A percentile compares a stretch with the other conserved stretches of the same genome.
These are phyloP conservation scores for Myopa tessellatipennis DNA, from an alignment of 2,888 invertebrate genomes.

Conservation along the genomic window DNA sequence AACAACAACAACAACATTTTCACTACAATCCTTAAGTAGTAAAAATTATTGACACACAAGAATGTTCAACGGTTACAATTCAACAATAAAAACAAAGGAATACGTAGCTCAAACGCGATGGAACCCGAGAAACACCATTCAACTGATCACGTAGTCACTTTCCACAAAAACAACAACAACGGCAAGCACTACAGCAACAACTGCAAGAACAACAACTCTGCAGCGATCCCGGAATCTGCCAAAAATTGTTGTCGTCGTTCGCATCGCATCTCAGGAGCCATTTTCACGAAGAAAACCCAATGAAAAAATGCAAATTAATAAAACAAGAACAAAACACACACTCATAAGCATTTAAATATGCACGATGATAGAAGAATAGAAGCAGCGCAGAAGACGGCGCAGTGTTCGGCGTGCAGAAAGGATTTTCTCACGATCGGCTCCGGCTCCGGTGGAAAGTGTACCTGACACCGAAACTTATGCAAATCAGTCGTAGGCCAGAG, in stretches of 20 bases:
- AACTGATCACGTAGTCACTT: slow-evolving; percentile 27
- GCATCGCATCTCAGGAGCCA: not conserved
- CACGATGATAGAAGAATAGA: no score
- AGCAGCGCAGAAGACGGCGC: not conserved
- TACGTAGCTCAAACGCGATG: not conserved
- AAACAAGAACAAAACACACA: not conserved
- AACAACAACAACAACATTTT: not conserved
- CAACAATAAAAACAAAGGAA: not conserved
- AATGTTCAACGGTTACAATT: slow-evolving; percentile 9
- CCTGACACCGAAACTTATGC: slow-evolving; percentile 32
- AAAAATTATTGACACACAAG: not conserved
- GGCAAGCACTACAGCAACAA: not conserved
- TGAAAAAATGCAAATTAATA: slow-evolving; percentile 44
- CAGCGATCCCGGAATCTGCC: not conserved
- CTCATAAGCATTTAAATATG: not conserved
- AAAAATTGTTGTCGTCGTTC: not conserved
- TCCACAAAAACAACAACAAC: not conserved
- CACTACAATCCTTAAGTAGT: not conserved
- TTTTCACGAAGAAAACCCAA: not conserved
- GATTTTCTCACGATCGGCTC: slow-evolving; percentile 43
- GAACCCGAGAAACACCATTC: not conserved
- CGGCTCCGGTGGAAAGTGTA: slow-evolving; percentile 7
- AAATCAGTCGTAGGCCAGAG: not conserved
- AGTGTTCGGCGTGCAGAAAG: slow-evolving; percentile 15
- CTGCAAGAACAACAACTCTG: not conserved